Evolutionary conservation across 1,140 invertebrate genomes (phyloP), one percentile per base, ranked within the genome.

Genomic region (Sweltsa coloradensis): DNA sequence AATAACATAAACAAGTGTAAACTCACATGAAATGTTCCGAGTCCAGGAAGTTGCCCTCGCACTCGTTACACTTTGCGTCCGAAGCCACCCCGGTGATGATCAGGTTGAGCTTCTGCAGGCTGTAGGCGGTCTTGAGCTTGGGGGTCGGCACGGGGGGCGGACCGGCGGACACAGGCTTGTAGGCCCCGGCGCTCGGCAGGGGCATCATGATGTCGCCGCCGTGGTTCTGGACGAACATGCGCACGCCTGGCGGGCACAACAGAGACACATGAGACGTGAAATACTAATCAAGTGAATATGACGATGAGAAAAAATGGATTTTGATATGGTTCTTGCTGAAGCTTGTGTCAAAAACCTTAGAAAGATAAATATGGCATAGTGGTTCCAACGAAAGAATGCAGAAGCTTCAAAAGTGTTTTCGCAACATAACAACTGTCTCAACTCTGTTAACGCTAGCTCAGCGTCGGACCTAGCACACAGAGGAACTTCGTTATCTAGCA

Each of bases 21-120:
- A 65, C 74, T 72, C 66, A 84, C 80, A 77, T 68, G 64, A 79
- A 85, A 65, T 84, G 81, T 52, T 76, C 69, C 14, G 74, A 64
- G 50, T 69, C 68, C 13, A 74, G 71, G 16, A 85, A 67, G 27
- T 75, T 70, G n/a, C 71, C 70, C 54, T 79, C 75, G 56, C 82
- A 86, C 59, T 85, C 82, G 43, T 79, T 72, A 56, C 82, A 85
- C 5, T 72, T 51, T 16, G 37, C 31, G 4, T 29, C 50, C 29
- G 9, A 19, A 27, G 2, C 41, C 51, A 51, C 29, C 14, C 23
- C 46, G 22, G 22, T 22, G 7, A 45, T 45, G 16, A 19, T 37
- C 36, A 37, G 5, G 5, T 37, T 22, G 23, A 37, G 23, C 11
- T 11, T 37, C 36, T 37, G 18, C 36, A 37, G 18, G 36, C 23